Evolutionary conservation across 2,113 vertebrate species (phyloP), one percentile per base, ranked within the genome.

Genomic region (Phalacrocorax pelagicus): DNA sequence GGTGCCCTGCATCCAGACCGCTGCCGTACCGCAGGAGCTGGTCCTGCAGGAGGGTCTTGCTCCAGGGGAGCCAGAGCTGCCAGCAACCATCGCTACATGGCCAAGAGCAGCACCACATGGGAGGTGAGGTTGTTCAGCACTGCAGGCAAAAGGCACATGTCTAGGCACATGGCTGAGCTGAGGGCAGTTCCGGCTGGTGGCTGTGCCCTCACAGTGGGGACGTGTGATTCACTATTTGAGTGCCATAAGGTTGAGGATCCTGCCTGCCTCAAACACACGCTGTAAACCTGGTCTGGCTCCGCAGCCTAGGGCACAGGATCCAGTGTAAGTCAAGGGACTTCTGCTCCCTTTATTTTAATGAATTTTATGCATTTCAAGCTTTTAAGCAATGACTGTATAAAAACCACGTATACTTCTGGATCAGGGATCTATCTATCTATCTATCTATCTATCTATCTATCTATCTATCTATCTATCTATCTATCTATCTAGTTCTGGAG

Each of bases 61-160:
- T 52, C 27, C 8, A 7, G 21, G 61, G 57, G 27, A 90, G 34
- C 30, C 51, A 67, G 80, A 75, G 42, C 18, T 72, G 57, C 38
- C 15, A 12, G 40, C 24, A 55, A 11, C 17, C 29, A 17, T 52
- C 0, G 0, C 54, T 38, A 4, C n/a, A 61, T 0, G 46, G 22
- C 38, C 8, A 7, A 49, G n/a, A 81, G 44, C 73, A 90, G 81
- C 1, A 2, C 36, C 2, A 19, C n/a, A 24, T 2, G 11, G 24
- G 18, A 81, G 23, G 9, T 34, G 69, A 78, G 26, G 26, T 20
- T 57, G 7, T 38, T 78, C 74, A 71, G 51, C 30, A 22, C 10
- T 32, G 44, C 40, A 30, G 49, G 49, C 19, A 84, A 44, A 84
- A 81, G 44, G 16, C 73, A 51, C 11, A 11, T 0, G 4, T 42